A percentile compares a stretch with the other conserved stretches of the same genome.
Evolutionary conservation across 37 sponge, comb jelly and placozoan species (phyloP).

Genomic region (Dysidea cf. avara): DNA sequence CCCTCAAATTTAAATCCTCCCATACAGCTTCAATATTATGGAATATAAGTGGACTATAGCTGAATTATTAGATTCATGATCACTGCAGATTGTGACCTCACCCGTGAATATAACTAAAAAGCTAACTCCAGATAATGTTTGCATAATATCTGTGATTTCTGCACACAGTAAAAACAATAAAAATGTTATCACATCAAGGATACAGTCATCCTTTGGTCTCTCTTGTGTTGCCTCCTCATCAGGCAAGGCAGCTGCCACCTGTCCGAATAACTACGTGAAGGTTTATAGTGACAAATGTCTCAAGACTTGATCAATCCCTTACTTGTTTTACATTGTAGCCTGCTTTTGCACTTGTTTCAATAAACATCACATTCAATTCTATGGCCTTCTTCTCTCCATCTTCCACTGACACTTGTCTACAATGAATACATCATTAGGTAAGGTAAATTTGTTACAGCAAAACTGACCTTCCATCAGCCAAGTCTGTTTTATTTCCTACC

Average conservation of each 20-base stretch:
- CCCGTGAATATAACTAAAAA: too few species aligned
- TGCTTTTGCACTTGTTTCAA: constrained; percentile 99
- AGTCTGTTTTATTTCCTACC: constrained; percentile 98
- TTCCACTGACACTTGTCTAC: constrained; percentile 93
- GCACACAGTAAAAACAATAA: too few species aligned
- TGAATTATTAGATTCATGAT: too few species aligned
- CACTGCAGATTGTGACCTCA: too few species aligned
- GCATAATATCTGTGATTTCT: too few species aligned
- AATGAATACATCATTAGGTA: not conserved
- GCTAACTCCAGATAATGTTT: too few species aligned
- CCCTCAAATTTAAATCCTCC: too few species aligned
- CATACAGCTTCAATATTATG: too few species aligned
- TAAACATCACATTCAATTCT: constrained; percentile 97
- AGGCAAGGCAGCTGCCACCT: constrained; percentile 97
- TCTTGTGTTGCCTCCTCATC: constrained; percentile 89
- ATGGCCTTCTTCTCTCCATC: constrained; percentile 98
- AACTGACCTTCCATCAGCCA: constrained; percentile 85
- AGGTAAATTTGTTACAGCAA: not conserved
- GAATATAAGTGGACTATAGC: too few species aligned
- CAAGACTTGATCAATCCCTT: not conserved
- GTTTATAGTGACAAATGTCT: not conserved
- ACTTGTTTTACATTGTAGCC: constrained; percentile 99
- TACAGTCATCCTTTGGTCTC: constrained; percentile 61
- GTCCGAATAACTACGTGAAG: constrained; percentile 74
- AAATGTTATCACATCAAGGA: too few species aligned